Evolutionary conservation across 2,113 vertebrate genomes (phyloP), one percentile per base, ranked within the genome.

Genomic region (Herpetotheres cachinnans): DNA sequence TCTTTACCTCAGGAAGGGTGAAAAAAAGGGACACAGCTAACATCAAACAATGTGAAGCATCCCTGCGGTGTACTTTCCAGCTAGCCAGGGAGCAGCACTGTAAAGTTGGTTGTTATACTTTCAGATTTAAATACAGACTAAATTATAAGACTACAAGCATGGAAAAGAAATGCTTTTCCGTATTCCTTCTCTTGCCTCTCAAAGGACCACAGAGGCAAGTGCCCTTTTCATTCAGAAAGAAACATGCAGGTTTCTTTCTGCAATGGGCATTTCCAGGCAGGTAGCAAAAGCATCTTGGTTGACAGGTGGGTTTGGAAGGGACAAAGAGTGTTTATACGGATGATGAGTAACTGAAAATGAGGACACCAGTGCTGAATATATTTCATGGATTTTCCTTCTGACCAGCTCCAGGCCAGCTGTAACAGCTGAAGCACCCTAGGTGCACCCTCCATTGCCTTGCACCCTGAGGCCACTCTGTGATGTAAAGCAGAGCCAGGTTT

Each of bases 361-460:
- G 29, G 44, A 30, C 20, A 50, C 13, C 1, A 3, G 3, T 61
- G 22, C 11, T 82, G 69, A 47, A 29, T 73, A 21, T 46, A 34
- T 63, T 40, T 63, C 4, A 24, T 32, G 29, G 25, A 55, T 42
- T 82, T 88, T 79, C 44, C 32, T 24, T n/a, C 49, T 18, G 8
- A 6, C 36, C 29, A 38, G 72, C 50, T 82, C 25, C 46, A n/a
- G 40, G 32, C 26, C 92, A 46, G 25, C 38, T 72, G 21, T 25
- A 62, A 27, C 3, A 67, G 42, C 55, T 79, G 78, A 36, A 70
- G 61, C 34, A 70, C 20, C 12, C 18, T 15, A 10, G 30, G 22
- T 17, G 16, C 4, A 3, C 25, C 21, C 36, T 73, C 17, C 9
- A 8, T 56, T 1, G 0, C 56, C 42, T 40, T n/a, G 6, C 36